phyloP scores from a whole-genome alignment of 2,888 invertebrate species.

The Pyrgus malvae region DNA sequence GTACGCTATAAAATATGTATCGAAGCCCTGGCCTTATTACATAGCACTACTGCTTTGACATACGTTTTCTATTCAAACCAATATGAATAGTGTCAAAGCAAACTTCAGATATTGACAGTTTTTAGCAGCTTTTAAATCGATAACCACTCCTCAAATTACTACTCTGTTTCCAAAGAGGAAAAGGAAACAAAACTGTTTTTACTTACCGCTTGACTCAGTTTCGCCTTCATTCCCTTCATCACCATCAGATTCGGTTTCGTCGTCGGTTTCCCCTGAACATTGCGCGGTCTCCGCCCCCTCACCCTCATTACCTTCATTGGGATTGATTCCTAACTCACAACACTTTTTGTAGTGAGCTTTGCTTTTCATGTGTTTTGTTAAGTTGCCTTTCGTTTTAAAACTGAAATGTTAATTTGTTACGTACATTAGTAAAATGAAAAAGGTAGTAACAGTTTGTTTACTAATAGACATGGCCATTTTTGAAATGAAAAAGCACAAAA shows the following conservation, averaged over 20 bases:
- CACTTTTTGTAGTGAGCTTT: conserved; percentile 98
- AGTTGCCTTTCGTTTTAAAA: conserved; percentile 98
- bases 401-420: conserved; percentile 75
- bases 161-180: background rate
- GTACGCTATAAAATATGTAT: no score
- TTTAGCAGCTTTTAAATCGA: no score
- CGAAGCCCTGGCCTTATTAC: no score
- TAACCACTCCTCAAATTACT: no score
- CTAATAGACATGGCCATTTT: no score
- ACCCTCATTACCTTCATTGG: conserved; percentile 85
- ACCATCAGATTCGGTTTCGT: conserved; percentile 85
- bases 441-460: no score
- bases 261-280: conserved; percentile 84
- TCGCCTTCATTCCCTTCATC: conserved; percentile 83
- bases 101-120: no score
- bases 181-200: background rate
- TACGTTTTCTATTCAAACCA: no score
- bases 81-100: no score
- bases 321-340: conserved; percentile 90
- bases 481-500: no score
- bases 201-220: conserved; percentile 86
- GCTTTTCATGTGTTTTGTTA: conserved; percentile 99
- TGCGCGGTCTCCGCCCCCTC: conserved; percentile 79
- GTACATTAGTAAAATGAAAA: no score
- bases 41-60: no score